Evolutionary conservation across 2,888 invertebrate species (phyloP), one percentile per base, ranked within the genome.

Genomic region (Branchellion lobata): DNA sequence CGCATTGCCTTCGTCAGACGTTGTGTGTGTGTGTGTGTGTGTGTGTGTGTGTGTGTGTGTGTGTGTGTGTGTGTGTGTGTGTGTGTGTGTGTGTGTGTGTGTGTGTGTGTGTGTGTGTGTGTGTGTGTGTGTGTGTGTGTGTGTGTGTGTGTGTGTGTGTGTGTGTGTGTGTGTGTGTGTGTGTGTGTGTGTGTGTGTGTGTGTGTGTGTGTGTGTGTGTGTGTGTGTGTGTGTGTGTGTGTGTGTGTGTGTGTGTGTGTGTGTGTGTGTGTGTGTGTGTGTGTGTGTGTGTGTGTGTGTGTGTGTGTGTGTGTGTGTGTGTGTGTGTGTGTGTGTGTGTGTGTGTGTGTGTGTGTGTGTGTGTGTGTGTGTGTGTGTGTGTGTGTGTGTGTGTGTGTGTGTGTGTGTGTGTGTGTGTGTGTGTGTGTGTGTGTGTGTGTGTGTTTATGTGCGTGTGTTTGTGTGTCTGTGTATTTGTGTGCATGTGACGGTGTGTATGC

Each of bases 151-250:
- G 31, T 69, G 34, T 31, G 69, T 33, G 34, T 69, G 31, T 69
- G 69, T 69, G 69, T 69, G 69, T 69, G 69, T 34, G 69, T 69
- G 34, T 69, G 69, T 69, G 31, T 69, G 69, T 69, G 31, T 69
- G 31, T 69, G 34, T 69, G 69, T 69, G 69, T 69, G 69, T 31
- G 31, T 31, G 34, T 34, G 69, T 69, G 69, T 69, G 34, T 69
- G 69, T 69, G 34, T 69, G 69, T 69, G 31, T 31, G 31, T 69
- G 69, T 69, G 69, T 69, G 69, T 69, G 34, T 69, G 31, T 31
- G 31, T 69, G 34, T 33, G 33, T 33, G 33, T 33, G 31, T 31
- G 33, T 69, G 69, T 69, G 69, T 31, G 14, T 33, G 31, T 69
- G 69, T 69, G 69, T 69, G 65, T 29, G n/a, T 65, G 65, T 65